Base-by-base conservation (phyloP, 2,888 invertebrate species). In the Athripsodes cinereus region DNA sequence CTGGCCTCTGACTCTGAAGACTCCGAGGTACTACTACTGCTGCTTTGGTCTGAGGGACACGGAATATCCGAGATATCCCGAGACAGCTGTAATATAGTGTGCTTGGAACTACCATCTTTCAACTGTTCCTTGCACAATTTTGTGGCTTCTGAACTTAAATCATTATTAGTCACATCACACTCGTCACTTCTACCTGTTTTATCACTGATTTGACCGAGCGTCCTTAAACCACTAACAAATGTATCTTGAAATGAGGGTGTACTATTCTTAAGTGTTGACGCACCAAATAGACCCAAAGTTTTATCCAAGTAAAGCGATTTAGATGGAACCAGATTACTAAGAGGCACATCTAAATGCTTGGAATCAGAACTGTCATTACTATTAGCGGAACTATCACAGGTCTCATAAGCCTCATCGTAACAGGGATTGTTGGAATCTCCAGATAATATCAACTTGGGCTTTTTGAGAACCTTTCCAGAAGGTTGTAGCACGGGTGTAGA, bases 381-480 rank as follows among this genome's bases (percentile, higher is more conserved):
- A 66, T 67, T 72, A 34, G 65, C 62, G 66, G 72, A 74, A 8
- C 73, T 72, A 56, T 65, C 56, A 31, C 60, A 60, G 2, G 62
- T 59, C 26, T 60, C 62, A 40, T 62, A 60, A 35, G 72, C 72
- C 52, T 69, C 69, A 62, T 74, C 76, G 59, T 74, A 74, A 31
- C 59, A 59, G 57, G 68, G 66, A 54, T 67, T 68, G 52, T 72
- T 73, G 64, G 72, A 72, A 66, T 73, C 72, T 60, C 67, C 71
- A 65, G 73, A 78, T 64, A 78, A 76, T 64, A 79, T 77, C 50
- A 79, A 66, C 68, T 79, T 79, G 57, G 79, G 78, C 66, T 75
- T 78, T 65, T 79, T 78, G 35, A 79, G 71, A 59, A 79, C 74
- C 67, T 79, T 79, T 56, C 75, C 67, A 53, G 69, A 65, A 61